These are phyloP conservation scores for Elysia crispata DNA, from an alignment of 2,888 invertebrate genomes.

Conservation along the genomic window DNA sequence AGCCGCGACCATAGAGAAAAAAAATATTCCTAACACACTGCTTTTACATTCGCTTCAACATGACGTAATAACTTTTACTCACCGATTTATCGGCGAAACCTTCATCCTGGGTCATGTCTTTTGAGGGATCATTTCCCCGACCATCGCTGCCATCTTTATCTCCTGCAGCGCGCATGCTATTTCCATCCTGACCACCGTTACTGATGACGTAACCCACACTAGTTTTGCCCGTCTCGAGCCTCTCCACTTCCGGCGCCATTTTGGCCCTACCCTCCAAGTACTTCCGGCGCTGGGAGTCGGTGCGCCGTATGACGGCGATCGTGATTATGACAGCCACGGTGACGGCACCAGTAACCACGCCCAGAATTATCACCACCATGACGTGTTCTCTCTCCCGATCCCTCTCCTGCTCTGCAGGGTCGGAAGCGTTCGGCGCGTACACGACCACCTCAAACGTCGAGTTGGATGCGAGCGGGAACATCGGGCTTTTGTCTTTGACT, in stretches of 20 bases:
- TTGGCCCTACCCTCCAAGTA: constrained; percentile 38
- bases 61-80: constrained; percentile 24
- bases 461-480: constrained; percentile 49
- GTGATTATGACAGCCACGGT: constrained; percentile 57
- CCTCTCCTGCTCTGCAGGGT: constrained; percentile 6
- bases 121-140: constrained; percentile 9
- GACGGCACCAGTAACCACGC: constrained; percentile 54
- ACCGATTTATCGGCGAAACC: constrained; percentile 51
- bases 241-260: constrained; percentile 33
- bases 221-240: constrained; percentile 45
- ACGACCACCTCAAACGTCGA: constrained; percentile 51
- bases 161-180: constrained; percentile 38
- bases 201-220: constrained; percentile 53
- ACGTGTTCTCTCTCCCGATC: constrained; percentile 54
- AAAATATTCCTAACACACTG: neutral
- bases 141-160: constrained; percentile 21
- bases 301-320: constrained; percentile 53
- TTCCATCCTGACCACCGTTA: constrained; percentile 44
- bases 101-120: constrained; percentile 47
- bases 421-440: constrained; percentile 53
- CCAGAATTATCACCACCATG: constrained; percentile 54
- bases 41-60: neutral
- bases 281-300: constrained; percentile 52
- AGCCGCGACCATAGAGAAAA: neutral
- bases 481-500: constrained; percentile 51